Evolutionary conservation across 2,113 vertebrate species (phyloP).

Genomic region (Caloenas nicobarica): DNA sequence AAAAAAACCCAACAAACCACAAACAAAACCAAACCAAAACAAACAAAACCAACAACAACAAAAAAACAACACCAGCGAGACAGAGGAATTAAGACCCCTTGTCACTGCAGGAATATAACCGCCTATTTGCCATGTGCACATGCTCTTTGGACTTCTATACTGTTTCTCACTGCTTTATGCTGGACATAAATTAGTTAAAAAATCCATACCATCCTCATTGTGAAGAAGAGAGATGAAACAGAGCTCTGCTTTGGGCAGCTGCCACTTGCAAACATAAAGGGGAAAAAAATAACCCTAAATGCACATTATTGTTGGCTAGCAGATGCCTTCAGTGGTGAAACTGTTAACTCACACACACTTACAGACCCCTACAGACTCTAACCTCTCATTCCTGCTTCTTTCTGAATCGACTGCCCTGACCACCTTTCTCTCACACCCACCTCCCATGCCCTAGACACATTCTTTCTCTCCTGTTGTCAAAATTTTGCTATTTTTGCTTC

Average conservation of each 20-base stretch:
- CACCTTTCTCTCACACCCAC: neutral
- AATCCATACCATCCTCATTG: neutral
- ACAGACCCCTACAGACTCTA: neutral
- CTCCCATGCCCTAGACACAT: too few species aligned
- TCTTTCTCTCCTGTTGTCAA: neutral
- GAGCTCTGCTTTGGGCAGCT: neutral
- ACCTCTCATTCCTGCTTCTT: neutral
- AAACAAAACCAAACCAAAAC: too few species aligned
- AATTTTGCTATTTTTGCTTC: neutral
- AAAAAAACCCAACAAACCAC: too few species aligned
- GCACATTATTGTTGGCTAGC: neutral
- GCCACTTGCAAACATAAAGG: neutral
- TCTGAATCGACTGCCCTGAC: neutral
- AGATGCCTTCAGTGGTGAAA: neutral
- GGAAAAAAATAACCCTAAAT: neutral
- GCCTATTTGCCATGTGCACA: neutral
- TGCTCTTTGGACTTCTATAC: neutral
- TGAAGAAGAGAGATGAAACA: neutral
- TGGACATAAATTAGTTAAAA: neutral
- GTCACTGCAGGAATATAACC: neutral
- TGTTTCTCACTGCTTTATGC: neutral
- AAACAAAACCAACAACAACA: too few species aligned
- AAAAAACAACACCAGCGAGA: fast-evolving
- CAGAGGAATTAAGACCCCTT: neutral
- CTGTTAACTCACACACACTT: neutral